Evolutionary conservation across 1,140 invertebrate genomes (phyloP).

Genomic region (Hypothenemus hampei): DNA sequence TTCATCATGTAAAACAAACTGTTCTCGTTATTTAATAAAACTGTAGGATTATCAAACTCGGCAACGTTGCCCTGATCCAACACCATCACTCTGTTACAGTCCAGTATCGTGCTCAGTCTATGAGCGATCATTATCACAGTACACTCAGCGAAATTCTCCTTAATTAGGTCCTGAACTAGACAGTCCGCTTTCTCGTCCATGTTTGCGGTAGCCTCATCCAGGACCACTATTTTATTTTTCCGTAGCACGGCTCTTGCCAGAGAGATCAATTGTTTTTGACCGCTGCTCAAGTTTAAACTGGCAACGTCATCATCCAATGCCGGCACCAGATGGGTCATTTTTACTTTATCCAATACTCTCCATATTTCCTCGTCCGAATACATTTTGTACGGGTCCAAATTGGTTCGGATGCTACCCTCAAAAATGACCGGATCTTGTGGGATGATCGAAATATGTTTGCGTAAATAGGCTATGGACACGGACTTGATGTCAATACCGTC

Average conservation of each 20-base stretch:
- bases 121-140: conserved; percentile 83
- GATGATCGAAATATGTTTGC: conserved; percentile 73
- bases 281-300: conserved; percentile 68
- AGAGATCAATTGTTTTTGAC: conserved; percentile 75
- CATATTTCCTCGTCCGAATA: conserved; percentile 48
- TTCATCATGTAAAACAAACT: conserved; percentile 20
- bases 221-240: conserved; percentile 70
- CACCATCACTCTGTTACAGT: conserved; percentile 69
- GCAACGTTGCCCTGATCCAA: conserved; percentile 56
- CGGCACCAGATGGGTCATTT: conserved; percentile 35
- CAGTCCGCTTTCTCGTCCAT: conserved; percentile 66
- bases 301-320: conserved; percentile 50
- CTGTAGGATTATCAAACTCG: conserved; percentile 16
- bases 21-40: conserved; percentile 5
- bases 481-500: conserved; percentile 44
- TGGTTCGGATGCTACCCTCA: conserved; percentile 51
- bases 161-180: conserved; percentile 63
- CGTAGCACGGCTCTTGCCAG: conserved; percentile 70
- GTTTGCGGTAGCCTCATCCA: conserved; percentile 73
- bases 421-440: conserved; percentile 76
- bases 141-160: conserved; percentile 62
- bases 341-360: conserved; percentile 41
- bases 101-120: conserved; percentile 76
- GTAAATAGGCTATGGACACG: conserved; percentile 42
- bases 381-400: conserved; percentile 54